Conservation (phyloP, 2,797 vertebrate species). For the Gymnothorax reevesii region DNA sequence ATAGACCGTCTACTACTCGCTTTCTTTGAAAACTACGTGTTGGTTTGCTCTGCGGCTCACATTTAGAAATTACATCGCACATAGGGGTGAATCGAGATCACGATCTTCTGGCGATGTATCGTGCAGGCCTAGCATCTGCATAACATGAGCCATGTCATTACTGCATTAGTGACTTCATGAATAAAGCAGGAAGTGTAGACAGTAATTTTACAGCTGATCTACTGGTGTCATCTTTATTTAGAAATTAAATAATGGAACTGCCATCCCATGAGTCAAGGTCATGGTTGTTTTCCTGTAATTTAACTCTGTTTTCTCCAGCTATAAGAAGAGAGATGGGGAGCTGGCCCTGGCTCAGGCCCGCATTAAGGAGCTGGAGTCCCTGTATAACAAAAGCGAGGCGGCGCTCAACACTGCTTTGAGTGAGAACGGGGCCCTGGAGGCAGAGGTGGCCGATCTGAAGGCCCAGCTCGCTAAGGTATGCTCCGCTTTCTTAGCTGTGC, state of each 20-base stretch:
- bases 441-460: constrained; percentile 81
- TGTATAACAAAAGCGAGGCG: constrained; percentile 85
- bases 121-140: background rate
- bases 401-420: constrained; percentile 81
- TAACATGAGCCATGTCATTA: background rate
- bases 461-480: constrained; percentile 84
- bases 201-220: background rate
- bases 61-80: too few relatives aligned
- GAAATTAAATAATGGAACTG: too few relatives aligned
- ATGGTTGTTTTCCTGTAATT: background rate
- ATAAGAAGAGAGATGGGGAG: constrained; percentile 88
- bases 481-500: background rate
- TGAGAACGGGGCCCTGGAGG: constrained; percentile 78
- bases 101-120: too few relatives aligned
- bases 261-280: background rate
- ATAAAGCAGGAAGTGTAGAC: background rate
- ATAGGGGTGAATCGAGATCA: too few relatives aligned
- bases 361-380: constrained; percentile 82
- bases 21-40: too few relatives aligned
- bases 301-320: constrained; percentile 64
- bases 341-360: constrained; percentile 79
- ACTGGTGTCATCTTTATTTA: too few relatives aligned
- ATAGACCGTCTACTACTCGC: too few relatives aligned
- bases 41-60: too few relatives aligned
- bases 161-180: background rate